Base-by-base conservation (phyloP, 2,113 vertebrate species). In the Tricholaema leucomelas region DNA sequence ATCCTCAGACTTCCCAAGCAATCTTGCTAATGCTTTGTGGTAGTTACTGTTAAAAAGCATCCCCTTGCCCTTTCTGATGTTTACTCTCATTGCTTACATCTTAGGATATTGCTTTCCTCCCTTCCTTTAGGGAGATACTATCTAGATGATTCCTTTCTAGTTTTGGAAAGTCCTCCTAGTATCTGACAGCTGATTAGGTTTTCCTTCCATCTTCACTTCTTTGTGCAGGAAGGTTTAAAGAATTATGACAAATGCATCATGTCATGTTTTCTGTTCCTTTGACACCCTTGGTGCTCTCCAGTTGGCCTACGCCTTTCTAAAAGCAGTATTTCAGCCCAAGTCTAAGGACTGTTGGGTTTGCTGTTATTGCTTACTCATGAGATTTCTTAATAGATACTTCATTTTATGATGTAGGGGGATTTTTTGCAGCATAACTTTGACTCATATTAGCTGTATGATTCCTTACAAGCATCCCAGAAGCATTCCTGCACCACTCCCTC, bases 1-100 rank as follows among this genome's bases (percentile, higher is more conserved):
- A 14, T 75, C 15, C 55, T 30, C 58, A 78, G 48, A 42, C 58
- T 18, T 12, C 13, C 42, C 0, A 0, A 23, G 55, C 19, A 48
- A n/a, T 60, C 66, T 87, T 1, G 1, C 35, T 17, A 5, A 50
- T 21, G 54, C n/a, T 58, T 75, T 0, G 0, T 44, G 58, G 42
- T 61, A 64, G 60, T 12, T 69, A 38, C 60, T 55, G 31, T 16
- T 54, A 24, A 44, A 60, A 80, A 72, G 17, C 74, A 56, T 58
- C 10, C 19, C 24, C 52, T 70, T 14, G 3, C 6, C 9, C 30
- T 12, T 81, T 54, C 31, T 44, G 55, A 30, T 71, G 38, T 12
- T 64, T 30, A 8, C 28, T 64, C 60, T 61, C 9, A n/a, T 33
- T 65, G 18, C 50, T 74, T 50, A 19, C 20, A 20, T 35, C 36